A percentile compares a stretch with the other conserved stretches of the same genome.
Conservation (phyloP, 2,888 invertebrate species). For the Aethes cnicana region DNA sequence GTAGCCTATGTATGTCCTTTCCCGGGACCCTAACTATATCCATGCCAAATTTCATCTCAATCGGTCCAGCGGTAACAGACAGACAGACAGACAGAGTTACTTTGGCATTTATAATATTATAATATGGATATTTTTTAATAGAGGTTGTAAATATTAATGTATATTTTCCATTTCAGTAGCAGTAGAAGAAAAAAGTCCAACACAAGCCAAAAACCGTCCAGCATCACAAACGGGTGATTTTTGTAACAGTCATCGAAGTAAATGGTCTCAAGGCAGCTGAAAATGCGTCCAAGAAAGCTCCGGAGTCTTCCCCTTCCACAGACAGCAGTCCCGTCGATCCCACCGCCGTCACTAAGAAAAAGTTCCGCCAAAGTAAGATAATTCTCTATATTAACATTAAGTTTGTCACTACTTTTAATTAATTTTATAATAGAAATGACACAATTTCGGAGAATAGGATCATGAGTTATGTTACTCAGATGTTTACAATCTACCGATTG, state of each 20-base stretch:
- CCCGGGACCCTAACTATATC: too few relatives aligned
- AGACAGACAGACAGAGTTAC: too few relatives aligned
- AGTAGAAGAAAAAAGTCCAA: conserved; percentile 70
- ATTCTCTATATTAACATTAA: too few relatives aligned
- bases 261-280: conserved; percentile 87
- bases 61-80: too few relatives aligned
- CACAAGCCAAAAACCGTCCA: conserved; percentile 75
- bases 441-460: conserved; percentile 7
- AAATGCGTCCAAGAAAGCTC: conserved; percentile 66
- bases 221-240: conserved; percentile 83
- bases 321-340: conserved; percentile 82
- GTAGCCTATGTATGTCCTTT: too few relatives aligned
- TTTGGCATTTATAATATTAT: too few relatives aligned
- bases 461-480: background rate
- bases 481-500: background rate
- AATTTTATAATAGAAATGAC: conserved; percentile 14
- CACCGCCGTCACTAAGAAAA: conserved; percentile 81
- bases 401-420: too few relatives aligned
- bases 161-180: conserved; percentile 48
- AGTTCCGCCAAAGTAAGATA: conserved; percentile 84
- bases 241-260: conserved; percentile 94
- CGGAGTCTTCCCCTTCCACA: conserved; percentile 68
- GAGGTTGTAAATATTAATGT: conserved; percentile 10
- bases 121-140: too few relatives aligned
- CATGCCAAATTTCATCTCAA: too few relatives aligned